Evolutionary conservation across 2,113 vertebrate species (phyloP).

Genomic region (Eublepharis macularius): DNA sequence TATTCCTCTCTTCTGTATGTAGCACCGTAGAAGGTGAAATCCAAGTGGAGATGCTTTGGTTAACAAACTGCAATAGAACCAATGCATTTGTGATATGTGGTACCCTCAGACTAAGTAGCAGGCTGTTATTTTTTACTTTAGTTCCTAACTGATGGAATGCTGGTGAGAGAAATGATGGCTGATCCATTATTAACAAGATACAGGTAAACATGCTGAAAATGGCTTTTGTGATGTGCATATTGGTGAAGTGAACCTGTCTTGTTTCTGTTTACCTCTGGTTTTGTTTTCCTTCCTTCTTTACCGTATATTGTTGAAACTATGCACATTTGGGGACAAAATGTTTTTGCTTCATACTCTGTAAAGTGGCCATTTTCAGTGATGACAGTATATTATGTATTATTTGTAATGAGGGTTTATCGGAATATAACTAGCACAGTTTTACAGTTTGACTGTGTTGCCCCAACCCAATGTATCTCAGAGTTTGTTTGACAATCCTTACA

Average conservation of each 20-base stretch:
- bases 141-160: slow-evolving; percentile 98
- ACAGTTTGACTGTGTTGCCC: neutral
- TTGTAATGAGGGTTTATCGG: neutral
- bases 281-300: neutral
- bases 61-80: neutral
- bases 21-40: neutral
- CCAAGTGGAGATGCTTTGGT: neutral
- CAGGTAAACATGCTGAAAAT: slow-evolving; percentile 76
- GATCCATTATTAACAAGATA: slow-evolving; percentile 96
- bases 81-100: neutral
- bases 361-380: neutral
- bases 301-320: neutral
- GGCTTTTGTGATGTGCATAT: neutral
- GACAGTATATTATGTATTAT: too few species aligned
- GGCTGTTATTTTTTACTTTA: slow-evolving; percentile 60
- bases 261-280: neutral
- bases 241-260: neutral
- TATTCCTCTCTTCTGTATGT: neutral
- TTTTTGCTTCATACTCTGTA: neutral
- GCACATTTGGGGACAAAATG: fast-evolving
- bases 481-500: neutral
- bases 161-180: slow-evolving; percentile 98
- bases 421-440: neutral
- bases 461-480: neutral
- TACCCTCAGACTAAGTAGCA: neutral